Conservation (phyloP, 2,888 invertebrate genomes). For the Orthonychiurus folsomi region DNA sequence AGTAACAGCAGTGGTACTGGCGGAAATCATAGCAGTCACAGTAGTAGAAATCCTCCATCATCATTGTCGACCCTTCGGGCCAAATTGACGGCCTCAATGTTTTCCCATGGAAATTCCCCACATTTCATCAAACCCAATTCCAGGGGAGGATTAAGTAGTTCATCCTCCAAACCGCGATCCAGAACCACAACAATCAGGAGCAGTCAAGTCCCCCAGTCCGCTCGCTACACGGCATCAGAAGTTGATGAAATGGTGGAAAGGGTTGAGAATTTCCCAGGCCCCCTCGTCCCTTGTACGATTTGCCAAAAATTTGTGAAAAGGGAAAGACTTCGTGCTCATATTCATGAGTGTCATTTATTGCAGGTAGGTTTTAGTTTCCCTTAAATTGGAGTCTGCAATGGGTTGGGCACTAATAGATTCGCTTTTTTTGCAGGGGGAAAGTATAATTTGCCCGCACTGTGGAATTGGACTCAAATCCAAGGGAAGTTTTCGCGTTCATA, state of each 20-base stretch:
- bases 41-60: neutral
- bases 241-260: slow-evolving; percentile 38
- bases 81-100: neutral
- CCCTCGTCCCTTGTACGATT: slow-evolving; percentile 37
- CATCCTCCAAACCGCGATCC: neutral
- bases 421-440: slow-evolving; percentile 30
- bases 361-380: neutral
- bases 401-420: neutral
- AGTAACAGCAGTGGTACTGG: neutral
- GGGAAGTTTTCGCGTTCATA: slow-evolving; percentile 32
- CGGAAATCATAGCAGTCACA: neutral
- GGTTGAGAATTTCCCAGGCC: slow-evolving; percentile 35
- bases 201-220: slow-evolving; percentile 35
- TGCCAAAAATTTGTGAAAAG: slow-evolving; percentile 38
- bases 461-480: slow-evolving; percentile 39
- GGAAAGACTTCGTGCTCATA: slow-evolving; percentile 37
- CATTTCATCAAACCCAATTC: neutral
- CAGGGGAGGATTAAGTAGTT: neutral
- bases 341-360: slow-evolving; percentile 35
- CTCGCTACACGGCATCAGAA: slow-evolving; percentile 36
- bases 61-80: neutral
- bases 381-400: neutral
- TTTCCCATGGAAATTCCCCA: neutral
- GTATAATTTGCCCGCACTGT: slow-evolving; percentile 36
- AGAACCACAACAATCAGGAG: slow-evolving; percentile 34